Percentiles rank a stretch among this genome's conserved stretches.
These are phyloP conservation scores for Caenorhabditis sp. DNA, from an alignment of 2,888 invertebrate species.

Conservation along the genomic window DNA sequence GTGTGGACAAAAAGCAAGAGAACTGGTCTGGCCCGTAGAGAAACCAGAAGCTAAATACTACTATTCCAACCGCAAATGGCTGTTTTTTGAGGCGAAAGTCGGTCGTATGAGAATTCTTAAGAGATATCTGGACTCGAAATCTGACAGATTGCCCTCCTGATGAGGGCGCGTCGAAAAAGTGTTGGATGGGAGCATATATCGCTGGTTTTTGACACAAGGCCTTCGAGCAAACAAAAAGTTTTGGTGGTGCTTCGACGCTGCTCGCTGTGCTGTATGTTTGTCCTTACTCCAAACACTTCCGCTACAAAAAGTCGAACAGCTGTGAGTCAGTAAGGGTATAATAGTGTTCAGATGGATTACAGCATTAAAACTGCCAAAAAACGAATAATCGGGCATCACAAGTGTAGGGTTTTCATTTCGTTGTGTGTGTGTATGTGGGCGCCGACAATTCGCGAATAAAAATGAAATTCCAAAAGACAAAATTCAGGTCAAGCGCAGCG, in stretches of 20 bases:
- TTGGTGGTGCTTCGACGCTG: conserved; percentile 25
- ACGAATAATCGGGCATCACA: conserved; percentile 2
- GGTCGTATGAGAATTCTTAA: background rate
- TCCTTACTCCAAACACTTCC: conserved; percentile 53
- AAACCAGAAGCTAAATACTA: conserved; percentile 40
- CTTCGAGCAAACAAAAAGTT: conserved; percentile 58
- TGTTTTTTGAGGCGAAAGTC: conserved; percentile 17
- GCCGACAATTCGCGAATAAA: background rate
- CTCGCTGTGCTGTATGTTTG: conserved; percentile 31
- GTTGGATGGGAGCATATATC: conserved; percentile 13
- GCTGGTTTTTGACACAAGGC: conserved; percentile 52
- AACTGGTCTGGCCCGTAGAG: conserved; percentile 47
- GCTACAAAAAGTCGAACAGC: conserved; percentile 58
- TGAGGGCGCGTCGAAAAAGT: conserved; percentile 11
- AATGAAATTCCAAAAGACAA: background rate
- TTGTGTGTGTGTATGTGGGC: background rate
- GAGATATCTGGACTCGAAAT: conserved; percentile 8
- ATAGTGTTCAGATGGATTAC: conserved; percentile 11
- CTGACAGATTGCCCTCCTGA: conserved; percentile 4
- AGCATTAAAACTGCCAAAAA: conserved; percentile 18
- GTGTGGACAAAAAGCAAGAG: conserved; percentile 50
- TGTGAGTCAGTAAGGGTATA: conserved; percentile 24
- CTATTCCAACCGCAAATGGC: conserved; percentile 30
- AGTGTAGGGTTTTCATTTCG: background rate
- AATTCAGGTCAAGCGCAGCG: conserved; percentile 54